Conservation (phyloP, 2,888 invertebrate genomes). For the Herminia tarsipennalis region DNA sequence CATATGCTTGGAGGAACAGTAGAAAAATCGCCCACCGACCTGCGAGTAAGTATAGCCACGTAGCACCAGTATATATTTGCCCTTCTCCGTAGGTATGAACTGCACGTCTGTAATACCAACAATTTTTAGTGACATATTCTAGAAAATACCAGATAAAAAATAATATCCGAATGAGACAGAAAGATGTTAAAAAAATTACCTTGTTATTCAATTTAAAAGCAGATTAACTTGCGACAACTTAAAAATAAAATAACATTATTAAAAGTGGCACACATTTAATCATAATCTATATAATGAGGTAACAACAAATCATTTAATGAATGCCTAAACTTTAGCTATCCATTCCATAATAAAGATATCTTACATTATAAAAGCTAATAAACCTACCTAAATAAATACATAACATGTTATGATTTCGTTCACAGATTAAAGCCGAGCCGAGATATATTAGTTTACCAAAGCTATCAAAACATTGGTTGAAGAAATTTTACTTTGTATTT, state of each 20-base stretch:
- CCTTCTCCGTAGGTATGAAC: conserved; percentile 82
- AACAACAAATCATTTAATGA: conserved; percentile 8
- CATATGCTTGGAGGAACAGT: conserved; percentile 81
- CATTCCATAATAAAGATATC: too few relatives aligned
- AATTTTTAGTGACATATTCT: conserved; percentile 40
- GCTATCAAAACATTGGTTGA: too few relatives aligned
- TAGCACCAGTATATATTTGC: conserved; percentile 78
- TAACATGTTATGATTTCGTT: too few relatives aligned
- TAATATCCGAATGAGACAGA: not conserved
- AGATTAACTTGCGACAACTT: too few relatives aligned
- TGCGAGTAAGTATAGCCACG: conserved; percentile 80
- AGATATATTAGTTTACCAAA: too few relatives aligned
- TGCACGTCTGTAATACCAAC: conserved; percentile 72
- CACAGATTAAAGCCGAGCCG: too few relatives aligned
- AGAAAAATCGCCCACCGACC: conserved; percentile 81
- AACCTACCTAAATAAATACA: too few relatives aligned
- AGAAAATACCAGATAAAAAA: not conserved
- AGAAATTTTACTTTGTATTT: too few relatives aligned
- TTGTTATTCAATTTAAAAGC: too few relatives aligned
- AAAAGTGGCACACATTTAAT: conserved; percentile 21
- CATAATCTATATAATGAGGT: conserved; percentile 5
- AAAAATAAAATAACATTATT: not conserved
- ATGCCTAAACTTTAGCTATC: too few relatives aligned
- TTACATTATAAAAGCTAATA: too few relatives aligned
- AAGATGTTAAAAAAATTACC: too few relatives aligned